Base-by-base conservation (phyloP, 2,797 vertebrate species). In the Xenops minutus region DNA sequence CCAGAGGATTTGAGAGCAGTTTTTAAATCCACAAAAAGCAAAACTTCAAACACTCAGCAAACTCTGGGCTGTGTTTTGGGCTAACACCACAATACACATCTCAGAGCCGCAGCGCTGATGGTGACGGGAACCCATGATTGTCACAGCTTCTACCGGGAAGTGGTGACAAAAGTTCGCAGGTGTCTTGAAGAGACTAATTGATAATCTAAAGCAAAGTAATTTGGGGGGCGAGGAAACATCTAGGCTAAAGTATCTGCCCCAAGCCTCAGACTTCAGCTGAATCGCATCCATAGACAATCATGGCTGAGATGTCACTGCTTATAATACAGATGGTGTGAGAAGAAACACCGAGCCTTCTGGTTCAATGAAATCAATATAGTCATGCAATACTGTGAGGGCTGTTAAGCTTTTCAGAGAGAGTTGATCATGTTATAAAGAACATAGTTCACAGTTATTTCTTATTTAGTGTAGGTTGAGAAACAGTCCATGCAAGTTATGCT, bases 21-120 rank as follows among this genome's bases (percentile, higher is more conserved):
- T 76, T 93, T 89, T 43, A 90, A 96, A 95, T 92, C 69, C 87
- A 96, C 87, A 91, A 84, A 84, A 64, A 18, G 6, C 36, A 30
- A 82, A 69, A n/a, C 80, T 92, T 93, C 81, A 88, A 92, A 69
- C 55, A 23, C 71, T 66, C 56, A 3, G 37, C 58, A 34, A 86
- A 56, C n/a, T 23, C 14, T 5, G 41, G 2, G 6, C 24, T 56
- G 34, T 69, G 87, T 36, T 89, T 80, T 44, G 75, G 36, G 20
- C 79, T 88, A 67, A 81, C 76, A 36, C 4, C 44, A 10, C 52
- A 39, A 29, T 51, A 58, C 73, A 55, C 89, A 82, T 86, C 29
- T 32, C 19, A 34, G 73, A 30, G 54, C 24, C 4, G 13, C 66
- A 52, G 39, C 2, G 5, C 3, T 37, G 89, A 62, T 43, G 69